These are phyloP conservation scores for Tragelaphus imberbis DNA, from an alignment of 2,113 vertebrate genomes.

Conservation along the genomic window DNA sequence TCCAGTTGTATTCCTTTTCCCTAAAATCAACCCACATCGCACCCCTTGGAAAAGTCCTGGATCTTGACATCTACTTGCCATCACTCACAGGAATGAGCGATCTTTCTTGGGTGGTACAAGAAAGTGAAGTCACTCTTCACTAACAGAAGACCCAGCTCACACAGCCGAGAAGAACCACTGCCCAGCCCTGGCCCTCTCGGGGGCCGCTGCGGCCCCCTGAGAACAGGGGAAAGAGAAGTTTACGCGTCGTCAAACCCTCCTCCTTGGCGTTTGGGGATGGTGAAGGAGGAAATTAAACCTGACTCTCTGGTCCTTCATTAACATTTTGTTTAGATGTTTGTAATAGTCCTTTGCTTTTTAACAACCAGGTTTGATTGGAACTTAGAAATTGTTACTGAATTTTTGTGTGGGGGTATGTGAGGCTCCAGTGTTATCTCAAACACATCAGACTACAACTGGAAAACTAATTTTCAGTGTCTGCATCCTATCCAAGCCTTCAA, in stretches of 20 bases:
- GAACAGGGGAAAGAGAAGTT: neutral
- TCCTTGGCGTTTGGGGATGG: too few species aligned
- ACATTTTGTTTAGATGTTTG: neutral
- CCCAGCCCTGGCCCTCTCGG: rapidly evolving
- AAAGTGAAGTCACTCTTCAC: neutral
- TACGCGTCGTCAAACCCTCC: rapidly evolving
- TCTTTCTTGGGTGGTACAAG: neutral
- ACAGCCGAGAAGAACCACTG: rapidly evolving
- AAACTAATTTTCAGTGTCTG: too few species aligned
- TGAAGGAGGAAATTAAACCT: neutral
- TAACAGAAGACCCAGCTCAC: rapidly evolving
- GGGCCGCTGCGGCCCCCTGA: rapidly evolving
- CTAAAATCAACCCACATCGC: too few species aligned
- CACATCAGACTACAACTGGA: rapidly evolving
- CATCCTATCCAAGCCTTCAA: too few species aligned
- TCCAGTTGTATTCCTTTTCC: too few species aligned
- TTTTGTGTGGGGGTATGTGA: neutral
- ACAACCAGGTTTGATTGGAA: neutral
- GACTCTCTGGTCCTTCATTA: neutral
- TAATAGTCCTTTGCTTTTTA: neutral
- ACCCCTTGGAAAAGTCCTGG: neutral
- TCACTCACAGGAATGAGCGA: rapidly evolving
- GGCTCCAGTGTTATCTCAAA: too few species aligned
- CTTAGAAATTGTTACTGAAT: neutral
- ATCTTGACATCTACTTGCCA: neutral